Evolutionary conservation across 2,797 vertebrate genomes (phyloP).

Genomic region (Pteronotus mesoamericanus): DNA sequence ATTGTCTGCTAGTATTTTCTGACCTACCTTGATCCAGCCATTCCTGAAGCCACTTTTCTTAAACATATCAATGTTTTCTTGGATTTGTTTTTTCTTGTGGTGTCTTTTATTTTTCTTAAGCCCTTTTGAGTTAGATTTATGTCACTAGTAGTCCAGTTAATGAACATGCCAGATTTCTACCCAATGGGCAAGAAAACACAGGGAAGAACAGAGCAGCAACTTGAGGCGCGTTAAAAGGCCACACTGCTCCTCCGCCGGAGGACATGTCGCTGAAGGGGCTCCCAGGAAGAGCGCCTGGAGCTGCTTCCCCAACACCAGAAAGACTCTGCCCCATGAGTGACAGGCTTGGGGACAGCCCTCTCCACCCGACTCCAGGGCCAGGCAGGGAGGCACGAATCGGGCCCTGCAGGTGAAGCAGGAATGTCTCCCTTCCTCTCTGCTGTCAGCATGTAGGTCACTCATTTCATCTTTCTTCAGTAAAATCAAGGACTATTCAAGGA

Average conservation of each 20-base stretch:
- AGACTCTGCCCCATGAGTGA: background rate
- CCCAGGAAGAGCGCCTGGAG: background rate
- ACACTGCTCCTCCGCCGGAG: background rate
- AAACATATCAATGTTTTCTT: background rate
- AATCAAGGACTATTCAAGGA: slow-evolving; percentile 27
- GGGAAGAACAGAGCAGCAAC: background rate
- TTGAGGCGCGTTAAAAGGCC: background rate
- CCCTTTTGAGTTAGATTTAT: background rate
- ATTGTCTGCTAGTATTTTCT: background rate
- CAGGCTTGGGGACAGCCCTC: background rate
- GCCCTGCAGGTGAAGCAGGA: background rate
- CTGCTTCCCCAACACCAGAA: background rate
- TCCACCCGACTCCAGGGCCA: background rate
- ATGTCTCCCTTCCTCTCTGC: background rate
- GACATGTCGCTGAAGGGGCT: background rate
- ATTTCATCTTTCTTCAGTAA: background rate
- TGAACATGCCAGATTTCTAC: background rate
- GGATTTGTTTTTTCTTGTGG: background rate
- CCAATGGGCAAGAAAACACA: background rate
- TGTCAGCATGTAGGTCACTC: background rate
- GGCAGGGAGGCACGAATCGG: background rate
- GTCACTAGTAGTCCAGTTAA: background rate
- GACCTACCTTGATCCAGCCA: background rate
- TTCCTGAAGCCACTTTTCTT: background rate
- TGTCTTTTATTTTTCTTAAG: background rate